These are phyloP conservation scores for Leptocoma aspasia DNA, from an alignment of 2,113 vertebrate genomes.

Conservation along the genomic window DNA sequence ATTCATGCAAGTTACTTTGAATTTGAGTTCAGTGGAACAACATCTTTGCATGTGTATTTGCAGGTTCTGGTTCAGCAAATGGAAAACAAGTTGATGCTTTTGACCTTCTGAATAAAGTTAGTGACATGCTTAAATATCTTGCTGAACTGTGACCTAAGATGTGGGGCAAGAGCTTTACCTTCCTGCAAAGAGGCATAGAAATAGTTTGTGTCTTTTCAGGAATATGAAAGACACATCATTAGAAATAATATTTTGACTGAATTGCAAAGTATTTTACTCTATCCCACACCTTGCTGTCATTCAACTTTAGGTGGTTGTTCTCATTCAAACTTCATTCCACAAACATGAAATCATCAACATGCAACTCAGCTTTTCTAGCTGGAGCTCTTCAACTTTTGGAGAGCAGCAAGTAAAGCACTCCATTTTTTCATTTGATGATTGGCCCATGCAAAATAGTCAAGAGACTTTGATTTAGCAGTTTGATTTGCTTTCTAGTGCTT, in stretches of 20 bases:
- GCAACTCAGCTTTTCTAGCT: not conserved
- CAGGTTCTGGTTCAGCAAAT: conserved; percentile 22
- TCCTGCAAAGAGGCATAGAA: not conserved
- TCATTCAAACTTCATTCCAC: not conserved
- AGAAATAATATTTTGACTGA: not conserved
- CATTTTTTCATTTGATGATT: not conserved
- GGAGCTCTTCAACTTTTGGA: not conserved
- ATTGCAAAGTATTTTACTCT: not conserved
- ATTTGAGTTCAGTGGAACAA: not conserved
- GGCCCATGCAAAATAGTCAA: not conserved
- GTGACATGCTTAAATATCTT: not conserved
- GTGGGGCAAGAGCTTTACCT: not conserved
- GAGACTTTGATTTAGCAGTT: not conserved
- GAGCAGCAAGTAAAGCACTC: not conserved
- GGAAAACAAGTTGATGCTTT: conserved; percentile 1
- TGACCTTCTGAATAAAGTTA: not conserved
- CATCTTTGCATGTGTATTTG: not conserved
- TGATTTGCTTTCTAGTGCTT: not conserved
- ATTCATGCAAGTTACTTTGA: not conserved
- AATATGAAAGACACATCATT: not conserved
- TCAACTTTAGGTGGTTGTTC: not conserved
- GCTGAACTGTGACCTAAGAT: not conserved
- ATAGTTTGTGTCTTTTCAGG: not conserved
- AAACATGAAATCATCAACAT: not conserved
- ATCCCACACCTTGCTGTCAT: not conserved